Evolutionary conservation across 2,797 vertebrate species (phyloP).

Genomic region (Calcarius lapponicus): DNA sequence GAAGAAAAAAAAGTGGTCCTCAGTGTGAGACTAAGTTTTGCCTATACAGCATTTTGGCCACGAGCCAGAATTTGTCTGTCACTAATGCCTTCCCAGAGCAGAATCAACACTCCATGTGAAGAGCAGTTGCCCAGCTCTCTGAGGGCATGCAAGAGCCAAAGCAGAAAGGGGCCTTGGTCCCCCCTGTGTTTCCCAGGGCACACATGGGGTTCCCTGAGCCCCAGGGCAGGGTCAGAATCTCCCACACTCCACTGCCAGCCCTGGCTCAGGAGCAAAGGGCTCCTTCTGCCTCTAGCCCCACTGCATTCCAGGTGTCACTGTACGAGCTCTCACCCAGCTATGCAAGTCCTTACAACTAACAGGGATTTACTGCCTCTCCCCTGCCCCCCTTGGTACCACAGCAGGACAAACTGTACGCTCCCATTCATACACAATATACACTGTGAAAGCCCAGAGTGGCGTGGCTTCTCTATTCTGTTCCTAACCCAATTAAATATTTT

Average conservation of each 20-base stretch:
- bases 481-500: neutral
- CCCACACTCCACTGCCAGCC: neutral
- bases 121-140: neutral
- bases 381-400: neutral
- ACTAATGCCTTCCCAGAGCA: neutral
- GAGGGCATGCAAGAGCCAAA: neutral
- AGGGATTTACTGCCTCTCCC: neutral
- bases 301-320: neutral
- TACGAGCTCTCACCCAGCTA: neutral
- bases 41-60: neutral
- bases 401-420: neutral
- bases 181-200: neutral
- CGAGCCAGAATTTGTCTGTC: neutral
- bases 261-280: neutral
- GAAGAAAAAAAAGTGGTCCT: neutral
- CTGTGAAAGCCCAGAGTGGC: fast-evolving
- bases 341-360: neutral
- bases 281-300: neutral
- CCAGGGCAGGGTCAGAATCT: neutral
- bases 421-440: neutral
- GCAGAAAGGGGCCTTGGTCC: neutral
- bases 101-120: fast-evolving
- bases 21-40: neutral
- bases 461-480: neutral
- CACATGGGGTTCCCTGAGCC: neutral